These are phyloP conservation scores for Scytalopus superciliaris DNA, from an alignment of 2,113 vertebrate species.

Conservation along the genomic window DNA sequence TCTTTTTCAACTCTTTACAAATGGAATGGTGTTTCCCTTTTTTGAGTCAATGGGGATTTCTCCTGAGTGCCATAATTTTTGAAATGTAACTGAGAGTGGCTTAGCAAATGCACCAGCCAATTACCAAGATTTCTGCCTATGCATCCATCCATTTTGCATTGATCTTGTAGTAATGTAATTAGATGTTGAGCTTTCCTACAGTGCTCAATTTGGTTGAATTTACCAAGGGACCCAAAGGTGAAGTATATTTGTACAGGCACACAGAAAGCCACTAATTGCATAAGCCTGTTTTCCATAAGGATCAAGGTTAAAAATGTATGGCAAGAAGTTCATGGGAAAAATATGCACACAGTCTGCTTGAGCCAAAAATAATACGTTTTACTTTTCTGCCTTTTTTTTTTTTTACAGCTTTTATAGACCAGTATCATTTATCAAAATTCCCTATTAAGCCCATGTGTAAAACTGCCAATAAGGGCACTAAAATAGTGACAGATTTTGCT, in stretches of 20 bases:
- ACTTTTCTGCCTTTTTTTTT: too few species aligned
- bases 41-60: neutral
- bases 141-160: neutral
- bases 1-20: neutral
- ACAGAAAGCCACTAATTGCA: neutral
- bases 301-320: neutral
- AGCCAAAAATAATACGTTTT: neutral
- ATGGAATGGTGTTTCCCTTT: neutral
- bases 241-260: neutral
- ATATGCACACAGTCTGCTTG: neutral
- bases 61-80: neutral
- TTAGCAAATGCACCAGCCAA: neutral
- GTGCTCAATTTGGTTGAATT: neutral
- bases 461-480: neutral
- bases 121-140: neutral
- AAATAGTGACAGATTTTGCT: neutral
- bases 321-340: neutral
- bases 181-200: neutral
- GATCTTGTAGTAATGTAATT: neutral
- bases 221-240: neutral
- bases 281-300: neutral
- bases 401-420: neutral
- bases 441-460: neutral
- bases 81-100: neutral
- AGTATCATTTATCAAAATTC: neutral